phyloP scores from a whole-genome alignment of 2,113 vertebrate genomes.

The Trogon surrucura region DNA sequence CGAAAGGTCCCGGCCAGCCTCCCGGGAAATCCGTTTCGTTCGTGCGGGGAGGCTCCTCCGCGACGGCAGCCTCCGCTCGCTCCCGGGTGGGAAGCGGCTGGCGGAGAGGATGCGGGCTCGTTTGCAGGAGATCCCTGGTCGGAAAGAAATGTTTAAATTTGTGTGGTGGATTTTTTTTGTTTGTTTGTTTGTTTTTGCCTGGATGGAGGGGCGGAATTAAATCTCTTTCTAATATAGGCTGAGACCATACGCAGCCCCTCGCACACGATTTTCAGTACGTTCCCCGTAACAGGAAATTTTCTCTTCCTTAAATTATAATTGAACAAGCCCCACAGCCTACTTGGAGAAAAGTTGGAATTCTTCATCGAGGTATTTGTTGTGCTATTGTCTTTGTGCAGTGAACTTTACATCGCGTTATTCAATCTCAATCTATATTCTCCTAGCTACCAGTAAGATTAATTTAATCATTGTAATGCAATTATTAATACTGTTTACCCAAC shows the following conservation, averaged over 20 bases:
- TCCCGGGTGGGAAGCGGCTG: neutral
- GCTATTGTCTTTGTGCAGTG: slow-evolving; percentile 87
- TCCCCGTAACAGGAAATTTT: slow-evolving; percentile 68
- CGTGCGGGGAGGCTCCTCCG: neutral
- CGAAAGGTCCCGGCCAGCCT: neutral
- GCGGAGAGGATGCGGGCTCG: neutral
- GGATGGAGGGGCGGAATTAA: neutral
- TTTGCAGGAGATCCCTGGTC: neutral
- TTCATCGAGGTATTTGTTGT: slow-evolving; percentile 73
- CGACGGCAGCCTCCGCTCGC: neutral
- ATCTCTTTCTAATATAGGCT: neutral
- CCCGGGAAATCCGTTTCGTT: slow-evolving; percentile 68
- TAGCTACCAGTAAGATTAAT: slow-evolving; percentile 85
- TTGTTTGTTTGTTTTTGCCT: neutral
- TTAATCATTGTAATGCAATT: slow-evolving; percentile 89
- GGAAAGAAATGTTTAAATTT: neutral
- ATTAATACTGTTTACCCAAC: slow-evolving; percentile 87
- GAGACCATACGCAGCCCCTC: neutral
- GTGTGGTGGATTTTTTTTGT: neutral
- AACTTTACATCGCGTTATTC: slow-evolving; percentile 80
- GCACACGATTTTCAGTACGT: neutral
- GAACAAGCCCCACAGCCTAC: slow-evolving; percentile 59
- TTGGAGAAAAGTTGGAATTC: slow-evolving; percentile 80
- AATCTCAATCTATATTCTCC: slow-evolving; percentile 75
- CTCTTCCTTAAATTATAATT: slow-evolving; percentile 65